phyloP scores from a whole-genome alignment of 2,113 vertebrate genomes.

The Cettia cetti region DNA sequence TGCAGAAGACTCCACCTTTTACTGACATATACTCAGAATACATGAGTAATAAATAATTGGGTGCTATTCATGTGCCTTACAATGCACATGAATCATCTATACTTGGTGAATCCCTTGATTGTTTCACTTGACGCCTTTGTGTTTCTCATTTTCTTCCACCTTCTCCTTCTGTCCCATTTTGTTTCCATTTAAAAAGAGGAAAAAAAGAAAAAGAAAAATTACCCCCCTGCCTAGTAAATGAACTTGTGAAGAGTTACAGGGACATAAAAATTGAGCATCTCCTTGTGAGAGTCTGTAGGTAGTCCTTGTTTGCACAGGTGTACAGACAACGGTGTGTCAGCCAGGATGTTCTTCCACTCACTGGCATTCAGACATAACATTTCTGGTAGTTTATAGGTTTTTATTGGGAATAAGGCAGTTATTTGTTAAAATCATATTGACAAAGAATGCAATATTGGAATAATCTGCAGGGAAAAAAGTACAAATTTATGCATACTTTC shows the following conservation, averaged over 20 bases:
- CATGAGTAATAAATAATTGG: not conserved
- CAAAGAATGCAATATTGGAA: not conserved
- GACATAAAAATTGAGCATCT: not conserved
- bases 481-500: not conserved
- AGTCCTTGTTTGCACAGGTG: not conserved
- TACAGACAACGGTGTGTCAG: not conserved
- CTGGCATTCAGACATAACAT: not conserved
- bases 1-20: not conserved
- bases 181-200: not conserved
- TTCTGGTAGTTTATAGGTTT: not conserved
- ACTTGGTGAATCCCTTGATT: not conserved
- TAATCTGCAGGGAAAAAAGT: not conserved
- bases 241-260: not conserved
- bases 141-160: not conserved
- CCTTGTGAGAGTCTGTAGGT: fast-evolving
- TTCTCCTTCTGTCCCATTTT: not conserved
- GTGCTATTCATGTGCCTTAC: not conserved
- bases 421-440: not conserved
- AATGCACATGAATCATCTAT: no score
- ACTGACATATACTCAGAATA: not conserved
- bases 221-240: not conserved
- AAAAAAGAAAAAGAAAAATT: no score
- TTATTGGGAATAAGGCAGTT: not conserved
- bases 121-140: not conserved
- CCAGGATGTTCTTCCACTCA: not conserved